Base-by-base conservation (phyloP, 2,797 vertebrate species). In the Sciurus vulgaris region DNA sequence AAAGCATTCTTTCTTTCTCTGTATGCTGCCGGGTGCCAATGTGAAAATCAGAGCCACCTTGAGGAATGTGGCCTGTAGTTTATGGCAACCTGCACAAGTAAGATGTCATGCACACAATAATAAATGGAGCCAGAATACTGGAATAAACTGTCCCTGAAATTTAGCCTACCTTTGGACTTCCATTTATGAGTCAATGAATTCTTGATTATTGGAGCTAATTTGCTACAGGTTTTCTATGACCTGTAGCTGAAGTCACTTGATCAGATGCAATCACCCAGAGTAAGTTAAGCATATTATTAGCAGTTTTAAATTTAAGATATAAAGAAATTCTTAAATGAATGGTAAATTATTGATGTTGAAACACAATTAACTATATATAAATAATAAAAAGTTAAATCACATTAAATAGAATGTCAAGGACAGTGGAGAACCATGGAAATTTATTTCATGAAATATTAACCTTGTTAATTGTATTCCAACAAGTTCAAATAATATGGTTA, bases 151-250 rank as follows among this genome's bases (percentile, higher is more conserved):
- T 22, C 20, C 10, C 15, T 77, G 6, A 97, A 93, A 77, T 56
- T 3, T 63, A 24, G 35, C 38, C 11, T 82, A n/a, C 30, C 3
- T 88, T 94, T 83, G 24, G 6, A 86, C 4, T 77, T 63, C 7
- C 18, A 90, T 44, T 72, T 51, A 91, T 30, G 22, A 93, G 1
- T 15, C 18, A 67, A 88, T 18, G 67, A 2, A 47, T 38, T 77
- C 41, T 79, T 63, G 18, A 84, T 88, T 59, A 20, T n/a, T 94
- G 10, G 9, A 89, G 17, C 7, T 49, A 87, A 15, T 78, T n/a
- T 92, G 44, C 77, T 41, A 89, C 63, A 93, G 15, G 59, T 77
- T 94, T 86, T 94, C 35, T 63, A 86, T 35, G 14, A 78, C 26
- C n/a, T 59, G 24, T 47, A 78, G 2, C 6, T 94, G 18, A 84